Evolutionary conservation across 2,797 vertebrate species (phyloP).

Genomic region (Anguilla anguilla): DNA sequence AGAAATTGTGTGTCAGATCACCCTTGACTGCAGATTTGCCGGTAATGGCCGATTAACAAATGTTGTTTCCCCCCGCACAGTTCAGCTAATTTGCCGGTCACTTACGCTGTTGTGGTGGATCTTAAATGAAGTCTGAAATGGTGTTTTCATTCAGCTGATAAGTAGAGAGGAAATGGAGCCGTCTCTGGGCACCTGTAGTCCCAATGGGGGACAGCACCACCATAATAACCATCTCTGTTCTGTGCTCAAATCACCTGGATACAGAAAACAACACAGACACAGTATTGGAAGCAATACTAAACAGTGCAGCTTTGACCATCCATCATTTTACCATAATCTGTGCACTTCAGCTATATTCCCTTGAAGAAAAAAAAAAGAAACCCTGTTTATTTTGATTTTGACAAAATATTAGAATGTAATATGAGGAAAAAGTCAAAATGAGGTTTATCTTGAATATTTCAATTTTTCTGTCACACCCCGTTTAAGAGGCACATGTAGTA

Average conservation of each 20-base stretch:
- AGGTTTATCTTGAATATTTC: background rate
- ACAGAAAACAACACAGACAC: conserved; percentile 13
- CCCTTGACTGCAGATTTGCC: background rate
- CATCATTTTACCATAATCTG: conserved; percentile 14
- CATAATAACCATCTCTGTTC: conserved; percentile 23
- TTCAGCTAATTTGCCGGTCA: conserved; percentile 26
- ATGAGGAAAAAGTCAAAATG: background rate
- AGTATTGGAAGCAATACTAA: background rate
- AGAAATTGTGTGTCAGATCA: background rate
- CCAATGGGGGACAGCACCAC: background rate
- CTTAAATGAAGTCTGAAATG: conserved; percentile 28
- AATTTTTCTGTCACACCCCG: background rate
- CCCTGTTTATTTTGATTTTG: conserved; percentile 3
- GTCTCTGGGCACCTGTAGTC: conserved; percentile 22
- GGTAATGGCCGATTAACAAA: conserved; percentile 21
- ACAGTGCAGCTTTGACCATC: background rate
- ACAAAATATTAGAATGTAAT: background rate
- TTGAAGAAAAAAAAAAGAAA: background rate
- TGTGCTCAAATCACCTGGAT: conserved; percentile 20
- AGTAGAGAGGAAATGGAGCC: background rate
- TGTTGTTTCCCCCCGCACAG: background rate
- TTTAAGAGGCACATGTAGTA: background rate
- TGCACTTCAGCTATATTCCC: background rate
- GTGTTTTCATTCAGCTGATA: conserved; percentile 27
- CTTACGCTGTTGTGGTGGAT: conserved; percentile 12